Conservation (phyloP, 1,140 invertebrate species). For the Diuraphis noxia region DNA sequence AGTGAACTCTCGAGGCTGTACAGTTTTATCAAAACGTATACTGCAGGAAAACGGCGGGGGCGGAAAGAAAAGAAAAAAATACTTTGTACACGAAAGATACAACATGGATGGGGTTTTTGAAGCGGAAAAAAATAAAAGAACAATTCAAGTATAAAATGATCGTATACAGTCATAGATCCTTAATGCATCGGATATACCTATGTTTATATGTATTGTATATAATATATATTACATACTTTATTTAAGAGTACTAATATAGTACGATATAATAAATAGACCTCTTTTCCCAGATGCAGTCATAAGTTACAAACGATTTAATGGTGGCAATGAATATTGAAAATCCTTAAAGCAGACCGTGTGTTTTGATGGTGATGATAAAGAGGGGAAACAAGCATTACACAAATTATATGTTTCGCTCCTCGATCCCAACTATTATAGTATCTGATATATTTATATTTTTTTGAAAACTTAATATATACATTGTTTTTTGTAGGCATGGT, state of each 20-base stretch:
- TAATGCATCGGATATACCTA: neutral
- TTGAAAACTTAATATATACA: neutral
- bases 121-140: slow-evolving; percentile 52
- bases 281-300: neutral
- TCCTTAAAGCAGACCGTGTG: neutral
- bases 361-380: neutral
- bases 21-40: neutral
- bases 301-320: neutral
- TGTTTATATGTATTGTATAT: neutral
- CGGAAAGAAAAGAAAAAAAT: neutral
- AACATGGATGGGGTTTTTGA: neutral
- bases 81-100: neutral
- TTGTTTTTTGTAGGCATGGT: neutral
- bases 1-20: neutral
- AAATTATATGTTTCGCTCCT: neutral
- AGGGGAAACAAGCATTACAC: neutral
- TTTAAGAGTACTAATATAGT: neutral
- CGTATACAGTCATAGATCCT: neutral
- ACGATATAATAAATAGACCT: neutral
- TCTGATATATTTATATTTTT: neutral
- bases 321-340: slow-evolving; percentile 1
- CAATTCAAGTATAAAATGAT: slow-evolving; percentile 43
- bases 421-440: neutral
- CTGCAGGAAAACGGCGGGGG: neutral
- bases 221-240: neutral